phyloP scores from a whole-genome alignment of 2,113 vertebrate genomes.

The Hypocryptadius cinnamomeus region DNA sequence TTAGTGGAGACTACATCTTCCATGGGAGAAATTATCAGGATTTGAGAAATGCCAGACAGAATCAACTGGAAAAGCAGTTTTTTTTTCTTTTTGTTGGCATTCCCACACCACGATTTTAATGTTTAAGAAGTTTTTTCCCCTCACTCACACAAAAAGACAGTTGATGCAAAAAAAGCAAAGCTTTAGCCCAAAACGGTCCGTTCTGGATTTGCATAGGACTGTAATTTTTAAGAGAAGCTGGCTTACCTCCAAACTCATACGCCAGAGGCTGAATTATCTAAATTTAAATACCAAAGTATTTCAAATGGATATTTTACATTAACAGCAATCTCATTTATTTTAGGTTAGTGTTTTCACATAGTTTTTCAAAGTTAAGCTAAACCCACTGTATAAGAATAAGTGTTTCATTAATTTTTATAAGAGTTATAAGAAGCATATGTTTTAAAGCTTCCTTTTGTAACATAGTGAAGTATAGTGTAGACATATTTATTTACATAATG shows the following conservation, averaged over 20 bases:
- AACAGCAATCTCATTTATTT: slow-evolving; percentile 9
- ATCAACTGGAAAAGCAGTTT: not conserved
- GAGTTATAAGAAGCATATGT: slow-evolving; percentile 32
- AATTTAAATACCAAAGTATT: not conserved
- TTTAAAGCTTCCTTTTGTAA: slow-evolving; percentile 7
- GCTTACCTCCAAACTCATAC: not conserved
- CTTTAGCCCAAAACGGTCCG: not conserved
- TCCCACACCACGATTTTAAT: not conserved
- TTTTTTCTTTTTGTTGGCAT: not conserved
- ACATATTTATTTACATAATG: slow-evolving; percentile 21
- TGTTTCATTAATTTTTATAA: slow-evolving; percentile 49
- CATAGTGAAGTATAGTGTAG: not conserved
- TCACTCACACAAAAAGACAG: not conserved
- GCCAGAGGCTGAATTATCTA: not conserved
- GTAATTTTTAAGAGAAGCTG: not conserved
- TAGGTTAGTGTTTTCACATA: not conserved
- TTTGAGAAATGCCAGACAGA: not conserved
- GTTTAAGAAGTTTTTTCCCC: not conserved
- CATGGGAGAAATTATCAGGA: not conserved
- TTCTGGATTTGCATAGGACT: not conserved
- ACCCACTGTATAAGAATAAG: slow-evolving; percentile 1
- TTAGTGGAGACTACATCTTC: not conserved
- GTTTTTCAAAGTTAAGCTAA: slow-evolving; percentile 9
- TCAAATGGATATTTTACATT: slow-evolving; percentile 25
- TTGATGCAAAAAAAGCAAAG: not conserved